Evolutionary conservation across 2,113 vertebrate species (phyloP).

Genomic region (Megaleporinus macrocephalus): DNA sequence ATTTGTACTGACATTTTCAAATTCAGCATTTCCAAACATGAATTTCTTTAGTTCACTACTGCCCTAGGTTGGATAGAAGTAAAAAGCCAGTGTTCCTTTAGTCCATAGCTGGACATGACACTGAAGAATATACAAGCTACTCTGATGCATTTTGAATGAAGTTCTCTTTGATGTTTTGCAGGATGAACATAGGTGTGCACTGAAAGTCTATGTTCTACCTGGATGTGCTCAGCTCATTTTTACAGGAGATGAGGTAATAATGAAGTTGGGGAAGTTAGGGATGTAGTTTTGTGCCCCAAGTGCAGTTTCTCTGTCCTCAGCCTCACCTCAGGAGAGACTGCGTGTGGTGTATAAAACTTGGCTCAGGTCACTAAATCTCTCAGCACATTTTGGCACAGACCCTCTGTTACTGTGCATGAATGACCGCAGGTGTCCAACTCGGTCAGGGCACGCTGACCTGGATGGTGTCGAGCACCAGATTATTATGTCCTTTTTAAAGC

Average conservation of each 20-base stretch:
- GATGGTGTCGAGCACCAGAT: slow-evolving; percentile 62
- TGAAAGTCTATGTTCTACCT: background rate
- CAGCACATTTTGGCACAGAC: slow-evolving; percentile 54
- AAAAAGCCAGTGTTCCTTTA: background rate
- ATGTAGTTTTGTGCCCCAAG: background rate
- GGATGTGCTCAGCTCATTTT: background rate
- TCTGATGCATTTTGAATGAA: background rate
- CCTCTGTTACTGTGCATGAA: slow-evolving; percentile 67
- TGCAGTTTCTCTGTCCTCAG: slow-evolving; percentile 1
- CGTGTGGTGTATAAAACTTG: slow-evolving; percentile 13
- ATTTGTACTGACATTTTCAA: too few species aligned
- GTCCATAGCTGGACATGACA: background rate
- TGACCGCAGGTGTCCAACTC: slow-evolving; percentile 64
- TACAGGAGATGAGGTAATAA: background rate
- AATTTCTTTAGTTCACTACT: too few species aligned
- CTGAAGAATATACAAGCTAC: background rate
- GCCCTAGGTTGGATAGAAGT: too few species aligned
- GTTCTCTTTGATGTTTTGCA: slow-evolving; percentile 3
- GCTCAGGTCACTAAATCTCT: slow-evolving; percentile 37
- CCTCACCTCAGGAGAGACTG: slow-evolving; percentile 19
- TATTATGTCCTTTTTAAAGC: slow-evolving; percentile 61
- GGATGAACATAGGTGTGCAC: background rate
- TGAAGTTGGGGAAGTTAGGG: background rate
- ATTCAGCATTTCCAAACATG: too few species aligned
- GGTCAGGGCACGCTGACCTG: slow-evolving; percentile 56